These are phyloP conservation scores for Tridacna crocea DNA, from an alignment of 2,888 invertebrate genomes.

Conservation along the genomic window DNA sequence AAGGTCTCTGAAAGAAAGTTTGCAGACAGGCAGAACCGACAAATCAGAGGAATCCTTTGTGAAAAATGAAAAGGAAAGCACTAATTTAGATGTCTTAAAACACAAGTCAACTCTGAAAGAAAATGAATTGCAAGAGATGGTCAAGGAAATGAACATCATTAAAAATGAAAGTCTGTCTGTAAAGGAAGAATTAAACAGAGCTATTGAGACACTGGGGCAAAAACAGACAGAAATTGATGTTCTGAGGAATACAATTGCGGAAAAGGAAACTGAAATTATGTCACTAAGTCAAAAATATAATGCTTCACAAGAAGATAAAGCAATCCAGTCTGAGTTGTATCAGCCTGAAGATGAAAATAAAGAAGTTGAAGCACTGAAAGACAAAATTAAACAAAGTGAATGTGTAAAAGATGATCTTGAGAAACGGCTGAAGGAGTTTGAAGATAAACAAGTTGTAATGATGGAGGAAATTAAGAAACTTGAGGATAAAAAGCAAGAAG, in stretches of 20 bases:
- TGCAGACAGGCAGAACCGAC: neutral
- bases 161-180: neutral
- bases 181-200: neutral
- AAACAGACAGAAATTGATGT: neutral
- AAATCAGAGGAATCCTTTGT: neutral
- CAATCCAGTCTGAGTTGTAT: neutral
- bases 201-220: neutral
- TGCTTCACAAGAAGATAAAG: neutral
- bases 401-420: conserved; percentile 11
- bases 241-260: neutral
- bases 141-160: neutral
- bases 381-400: neutral
- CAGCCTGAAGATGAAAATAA: neutral
- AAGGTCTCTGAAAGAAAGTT: conserved; percentile 2
- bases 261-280: neutral
- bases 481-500: conserved; percentile 35
- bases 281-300: neutral
- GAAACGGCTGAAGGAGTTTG: conserved; percentile 7
- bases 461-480: conserved; percentile 29
- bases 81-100: neutral
- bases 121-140: neutral
- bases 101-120: neutral
- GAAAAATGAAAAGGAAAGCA: neutral
- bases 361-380: conserved; percentile 1
- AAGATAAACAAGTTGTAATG: neutral